Conservation (phyloP, 2,797 vertebrate genomes). For the Chanos chanos region DNA sequence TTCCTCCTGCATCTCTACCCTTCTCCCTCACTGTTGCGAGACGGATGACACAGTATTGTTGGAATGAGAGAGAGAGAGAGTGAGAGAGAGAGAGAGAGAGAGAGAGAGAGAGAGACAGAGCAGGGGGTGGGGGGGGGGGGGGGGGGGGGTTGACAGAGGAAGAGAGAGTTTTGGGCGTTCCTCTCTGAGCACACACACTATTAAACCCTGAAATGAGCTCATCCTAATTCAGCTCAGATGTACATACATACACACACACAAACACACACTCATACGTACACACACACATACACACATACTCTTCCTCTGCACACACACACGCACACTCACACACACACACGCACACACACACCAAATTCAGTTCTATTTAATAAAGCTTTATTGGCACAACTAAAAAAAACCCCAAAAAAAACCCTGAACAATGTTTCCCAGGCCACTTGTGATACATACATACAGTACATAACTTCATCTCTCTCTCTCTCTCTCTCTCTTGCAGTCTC, state of each 20-base stretch:
- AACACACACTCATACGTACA: background rate
- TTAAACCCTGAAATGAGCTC: constrained; percentile 83
- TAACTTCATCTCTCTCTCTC: too few species aligned
- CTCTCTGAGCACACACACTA: constrained; percentile 80
- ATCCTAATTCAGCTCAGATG: constrained; percentile 86
- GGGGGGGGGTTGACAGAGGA: too few species aligned
- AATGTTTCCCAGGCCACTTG: too few species aligned
- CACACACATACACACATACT: background rate
- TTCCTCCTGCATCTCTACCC: constrained; percentile 1
- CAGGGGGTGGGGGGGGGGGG: too few species aligned
- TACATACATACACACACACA: too few species aligned
- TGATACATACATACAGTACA: too few species aligned
- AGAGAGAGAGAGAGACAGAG: too few species aligned
- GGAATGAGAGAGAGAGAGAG: constrained; percentile 86
- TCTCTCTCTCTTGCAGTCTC: too few species aligned
- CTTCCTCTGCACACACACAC: background rate
- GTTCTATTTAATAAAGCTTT: too few species aligned
- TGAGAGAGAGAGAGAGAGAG: too few species aligned
- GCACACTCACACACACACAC: background rate
- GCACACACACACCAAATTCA: background rate
- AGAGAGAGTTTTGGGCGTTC: constrained; percentile 82
- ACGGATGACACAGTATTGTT: constrained; percentile 78
- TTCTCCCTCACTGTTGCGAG: constrained; percentile 56
- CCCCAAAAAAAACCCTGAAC: too few species aligned
- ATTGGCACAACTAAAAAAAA: too few species aligned